These are phyloP conservation scores for Chlorops oryzae DNA, from an alignment of 1,140 invertebrate genomes.

Conservation along the genomic window DNA sequence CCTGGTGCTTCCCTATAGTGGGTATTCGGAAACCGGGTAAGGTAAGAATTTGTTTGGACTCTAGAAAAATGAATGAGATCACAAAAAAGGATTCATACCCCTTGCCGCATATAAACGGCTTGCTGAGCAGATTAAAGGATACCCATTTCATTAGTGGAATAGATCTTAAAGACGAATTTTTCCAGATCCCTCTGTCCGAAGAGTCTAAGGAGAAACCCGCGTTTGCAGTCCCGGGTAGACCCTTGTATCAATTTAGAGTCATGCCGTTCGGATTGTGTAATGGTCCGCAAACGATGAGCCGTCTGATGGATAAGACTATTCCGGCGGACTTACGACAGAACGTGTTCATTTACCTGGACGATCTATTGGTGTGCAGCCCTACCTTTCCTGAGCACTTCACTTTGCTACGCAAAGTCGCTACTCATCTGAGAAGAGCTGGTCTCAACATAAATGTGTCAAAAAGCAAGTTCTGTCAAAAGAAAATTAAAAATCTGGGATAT, in stretches of 20 bases:
- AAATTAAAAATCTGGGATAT: too few species aligned
- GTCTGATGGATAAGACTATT: constrained; percentile 14
- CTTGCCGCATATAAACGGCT: constrained; percentile 9
- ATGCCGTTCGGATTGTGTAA: constrained; percentile 17
- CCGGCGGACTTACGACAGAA: constrained; percentile 4
- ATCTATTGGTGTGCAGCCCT: constrained; percentile 5
- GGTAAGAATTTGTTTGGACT: constrained; percentile 10
- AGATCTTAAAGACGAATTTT: constrained; percentile 8
- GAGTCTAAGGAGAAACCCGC: too few species aligned
- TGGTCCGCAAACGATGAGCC: constrained; percentile 13
- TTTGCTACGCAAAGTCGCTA: constrained; percentile 2
- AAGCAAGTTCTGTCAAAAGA: too few species aligned
- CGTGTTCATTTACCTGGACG: constrained; percentile 14
- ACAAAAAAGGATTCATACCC: constrained; percentile 13
- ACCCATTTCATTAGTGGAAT: constrained; percentile 10
- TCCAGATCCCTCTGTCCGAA: constrained; percentile 7
- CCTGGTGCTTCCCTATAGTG: constrained; percentile 15
- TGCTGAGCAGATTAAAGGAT: constrained; percentile 10
- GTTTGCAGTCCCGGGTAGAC: constrained; percentile 26
- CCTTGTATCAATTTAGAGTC: constrained; percentile 27
- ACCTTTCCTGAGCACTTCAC: constrained; percentile 4
- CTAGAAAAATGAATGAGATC: constrained; percentile 7
- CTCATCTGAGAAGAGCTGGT: neutral
- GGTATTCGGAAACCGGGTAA: constrained; percentile 7
- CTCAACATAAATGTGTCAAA: too few species aligned